phyloP scores from a whole-genome alignment of 2,888 invertebrate species.

The Epiperipatus broadwayi region DNA sequence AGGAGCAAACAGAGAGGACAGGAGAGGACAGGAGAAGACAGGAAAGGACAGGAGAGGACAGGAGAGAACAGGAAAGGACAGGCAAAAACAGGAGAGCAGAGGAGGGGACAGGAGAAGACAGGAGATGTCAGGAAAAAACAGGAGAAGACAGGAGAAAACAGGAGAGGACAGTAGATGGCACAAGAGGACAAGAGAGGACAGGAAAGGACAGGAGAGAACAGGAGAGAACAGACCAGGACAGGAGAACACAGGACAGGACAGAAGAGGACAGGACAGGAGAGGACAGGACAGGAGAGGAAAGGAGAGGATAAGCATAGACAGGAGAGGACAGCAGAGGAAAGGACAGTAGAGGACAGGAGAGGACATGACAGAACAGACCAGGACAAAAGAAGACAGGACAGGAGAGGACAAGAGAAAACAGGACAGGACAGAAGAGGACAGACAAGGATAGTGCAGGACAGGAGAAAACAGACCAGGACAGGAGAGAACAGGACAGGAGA shows the following conservation, averaged over 20 bases:
- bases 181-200: no score
- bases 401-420: no score
- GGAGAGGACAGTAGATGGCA: no score
- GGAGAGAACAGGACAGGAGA: not conserved
- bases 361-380: not conserved
- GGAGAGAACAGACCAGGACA: no score
- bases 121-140: not conserved
- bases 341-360: no score
- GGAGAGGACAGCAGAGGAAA: not conserved
- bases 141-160: no score
- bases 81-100: not conserved
- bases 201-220: no score
- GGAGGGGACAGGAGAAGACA: constrained; percentile 1
- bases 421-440: not conserved
- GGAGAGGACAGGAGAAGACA: not conserved
- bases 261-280: constrained; percentile 4
- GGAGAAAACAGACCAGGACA: no score
- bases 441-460: no score
- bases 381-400: no score
- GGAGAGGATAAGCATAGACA: not conserved
- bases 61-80: no score
- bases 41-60: not conserved
- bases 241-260: not conserved
- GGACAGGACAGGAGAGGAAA: not conserved
- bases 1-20: not conserved